A percentile compares a stretch with the other conserved stretches of the same genome.
phyloP scores from a whole-genome alignment of 2,797 vertebrate genomes.

The Squalus acanthias region DNA sequence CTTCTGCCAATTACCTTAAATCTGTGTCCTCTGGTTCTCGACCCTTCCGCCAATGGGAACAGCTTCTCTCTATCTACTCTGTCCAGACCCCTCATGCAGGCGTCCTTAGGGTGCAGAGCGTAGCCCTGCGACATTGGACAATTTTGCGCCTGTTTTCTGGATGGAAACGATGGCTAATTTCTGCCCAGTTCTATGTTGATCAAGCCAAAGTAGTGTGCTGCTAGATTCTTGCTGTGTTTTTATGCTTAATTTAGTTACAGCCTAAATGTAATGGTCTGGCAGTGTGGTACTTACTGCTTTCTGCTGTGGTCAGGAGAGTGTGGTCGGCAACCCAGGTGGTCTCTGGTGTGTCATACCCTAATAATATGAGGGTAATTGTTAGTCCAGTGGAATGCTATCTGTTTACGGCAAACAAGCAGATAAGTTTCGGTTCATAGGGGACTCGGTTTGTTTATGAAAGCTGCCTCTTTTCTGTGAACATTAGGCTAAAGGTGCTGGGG shows the following conservation, averaged over 20 bases:
- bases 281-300: neutral
- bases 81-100: too few relatives aligned
- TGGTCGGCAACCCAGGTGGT: neutral
- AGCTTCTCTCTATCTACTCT: too few relatives aligned
- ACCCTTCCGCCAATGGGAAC: too few relatives aligned
- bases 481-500: neutral
- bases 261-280: neutral
- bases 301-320: neutral
- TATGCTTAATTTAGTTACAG: neutral
- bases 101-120: neutral
- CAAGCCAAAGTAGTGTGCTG: neutral
- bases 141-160: neutral
- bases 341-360: too few relatives aligned
- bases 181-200: neutral
- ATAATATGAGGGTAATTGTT: neutral
- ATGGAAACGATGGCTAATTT: neutral
- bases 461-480: neutral
- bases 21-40: too few relatives aligned
- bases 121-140: neutral
- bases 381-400: slow-evolving; percentile 1
- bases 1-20: too few relatives aligned
- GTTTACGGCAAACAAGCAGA: neutral
- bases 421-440: neutral
- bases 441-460: neutral
- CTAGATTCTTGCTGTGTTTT: neutral